A percentile compares a stretch with the other conserved stretches of the same genome.
These are phyloP conservation scores for Allobates femoralis DNA, from an alignment of 2,797 vertebrate genomes.

Conservation along the genomic window DNA sequence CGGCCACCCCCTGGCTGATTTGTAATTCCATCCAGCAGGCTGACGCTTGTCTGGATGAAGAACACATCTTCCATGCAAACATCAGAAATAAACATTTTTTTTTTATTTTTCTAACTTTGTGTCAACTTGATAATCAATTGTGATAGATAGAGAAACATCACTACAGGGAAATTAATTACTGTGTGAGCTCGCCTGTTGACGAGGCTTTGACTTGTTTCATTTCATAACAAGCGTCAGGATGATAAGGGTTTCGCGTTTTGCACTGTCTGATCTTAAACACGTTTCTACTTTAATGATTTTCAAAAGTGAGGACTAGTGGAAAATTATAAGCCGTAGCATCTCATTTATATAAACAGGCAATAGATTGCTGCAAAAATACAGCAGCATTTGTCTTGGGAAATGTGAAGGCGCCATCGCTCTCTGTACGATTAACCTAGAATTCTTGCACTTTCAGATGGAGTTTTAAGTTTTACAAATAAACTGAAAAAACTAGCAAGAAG, in stretches of 20 bases:
- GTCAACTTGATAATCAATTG: slow-evolving; percentile 55
- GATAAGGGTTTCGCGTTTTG: slow-evolving; percentile 22
- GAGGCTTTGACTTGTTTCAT: slow-evolving; percentile 44
- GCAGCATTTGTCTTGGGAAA: not conserved
- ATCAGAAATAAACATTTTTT: slow-evolving; percentile 40
- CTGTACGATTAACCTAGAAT: not conserved
- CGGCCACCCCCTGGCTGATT: slow-evolving; percentile 15
- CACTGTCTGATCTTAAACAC: slow-evolving; percentile 36
- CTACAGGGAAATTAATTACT: slow-evolving; percentile 59
- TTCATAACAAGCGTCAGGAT: slow-evolving; percentile 37
- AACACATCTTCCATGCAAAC: slow-evolving; percentile 24
- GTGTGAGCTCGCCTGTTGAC: slow-evolving; percentile 40
- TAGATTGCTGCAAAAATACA: not conserved
- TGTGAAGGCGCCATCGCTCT: not conserved
- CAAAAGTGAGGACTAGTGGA: slow-evolving; percentile 32
- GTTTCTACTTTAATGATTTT: slow-evolving; percentile 44
- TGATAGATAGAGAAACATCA: slow-evolving; percentile 49
- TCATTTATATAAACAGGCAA: slow-evolving; percentile 1
- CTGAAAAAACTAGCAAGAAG: not conserved
- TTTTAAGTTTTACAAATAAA: slow-evolving; percentile 1
- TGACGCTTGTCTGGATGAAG: slow-evolving; percentile 31
- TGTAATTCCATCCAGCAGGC: slow-evolving; percentile 28
- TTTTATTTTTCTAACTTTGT: slow-evolving; percentile 17
- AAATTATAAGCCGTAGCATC: slow-evolving; percentile 2
- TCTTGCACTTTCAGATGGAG: not conserved